Conservation (phyloP, 92 coral and sea anemone species). For the Meandrina meandrites region DNA sequence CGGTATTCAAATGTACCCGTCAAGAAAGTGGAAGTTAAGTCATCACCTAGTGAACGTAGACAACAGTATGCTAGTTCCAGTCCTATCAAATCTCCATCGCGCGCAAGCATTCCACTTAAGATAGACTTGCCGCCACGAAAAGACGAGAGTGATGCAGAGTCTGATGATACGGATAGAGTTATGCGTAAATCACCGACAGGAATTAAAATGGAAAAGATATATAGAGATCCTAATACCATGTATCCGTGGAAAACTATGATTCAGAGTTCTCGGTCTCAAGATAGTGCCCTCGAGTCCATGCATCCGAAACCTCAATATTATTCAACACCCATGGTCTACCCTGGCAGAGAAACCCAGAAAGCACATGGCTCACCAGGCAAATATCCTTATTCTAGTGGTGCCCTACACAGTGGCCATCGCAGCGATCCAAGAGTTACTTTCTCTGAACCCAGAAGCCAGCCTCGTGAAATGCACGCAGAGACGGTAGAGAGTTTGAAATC, state of each 20-base stretch:
- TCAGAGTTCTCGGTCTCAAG: constrained; percentile 43
- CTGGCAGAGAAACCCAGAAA: background rate
- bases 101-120: constrained; percentile 18
- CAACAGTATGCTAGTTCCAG: constrained; percentile 29
- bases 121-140: constrained; percentile 33
- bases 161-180: constrained; percentile 88
- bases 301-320: constrained; percentile 51
- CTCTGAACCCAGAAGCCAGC: constrained; percentile 8
- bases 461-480: background rate
- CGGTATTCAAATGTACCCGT: constrained; percentile 9
- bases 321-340: constrained; percentile 55
- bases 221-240: constrained; percentile 83
- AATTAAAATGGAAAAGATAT: constrained; percentile 84
- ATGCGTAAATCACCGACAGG: constrained; percentile 97
- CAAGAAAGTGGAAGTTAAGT: background rate
- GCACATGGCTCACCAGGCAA: background rate
- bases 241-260: constrained; percentile 82
- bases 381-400: background rate
- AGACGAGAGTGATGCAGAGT: constrained; percentile 76
- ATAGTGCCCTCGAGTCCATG: background rate
- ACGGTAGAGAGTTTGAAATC: constrained; percentile 14
- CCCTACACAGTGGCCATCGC: background rate
- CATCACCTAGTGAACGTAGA: constrained; percentile 1
- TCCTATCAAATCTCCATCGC: constrained; percentile 32
- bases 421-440: background rate